Conservation (phyloP, 1,140 invertebrate genomes). For the Heliothis virescens region DNA sequence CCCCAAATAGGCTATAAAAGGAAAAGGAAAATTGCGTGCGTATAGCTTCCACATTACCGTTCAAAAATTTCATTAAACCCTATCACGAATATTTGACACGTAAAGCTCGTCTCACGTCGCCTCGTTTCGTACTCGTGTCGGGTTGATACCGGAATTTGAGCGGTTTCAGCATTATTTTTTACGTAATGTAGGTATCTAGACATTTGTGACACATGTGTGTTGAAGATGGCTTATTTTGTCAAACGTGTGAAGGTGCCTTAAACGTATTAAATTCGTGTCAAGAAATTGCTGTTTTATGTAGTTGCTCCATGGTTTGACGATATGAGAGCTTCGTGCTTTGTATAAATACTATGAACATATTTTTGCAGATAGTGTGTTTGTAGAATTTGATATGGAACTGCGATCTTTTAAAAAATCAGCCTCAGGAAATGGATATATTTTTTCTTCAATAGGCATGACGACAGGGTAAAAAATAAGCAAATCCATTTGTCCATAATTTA, state of each 20-base stretch:
- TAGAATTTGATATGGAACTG: no score
- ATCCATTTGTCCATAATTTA: no score
- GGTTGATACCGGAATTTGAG: slow-evolving; percentile 3
- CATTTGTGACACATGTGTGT: slow-evolving; percentile 30
- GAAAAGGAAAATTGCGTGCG: background rate
- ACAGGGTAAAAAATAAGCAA: no score
- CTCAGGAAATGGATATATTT: no score
- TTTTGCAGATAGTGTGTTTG: no score
- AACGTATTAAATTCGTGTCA: background rate
- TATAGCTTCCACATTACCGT: background rate
- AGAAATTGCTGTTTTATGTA: slow-evolving; percentile 32
- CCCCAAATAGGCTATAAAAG: background rate
- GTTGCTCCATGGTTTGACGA: slow-evolving; percentile 13
- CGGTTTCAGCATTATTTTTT: slow-evolving; percentile 37
- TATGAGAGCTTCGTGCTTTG: background rate
- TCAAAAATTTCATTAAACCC: slow-evolving; percentile 22
- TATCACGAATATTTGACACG: background rate
- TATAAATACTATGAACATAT: background rate
- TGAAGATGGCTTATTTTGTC: slow-evolving; percentile 16
- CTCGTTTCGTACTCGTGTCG: slow-evolving; percentile 17
- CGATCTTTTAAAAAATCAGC: no score
- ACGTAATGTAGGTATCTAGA: background rate
- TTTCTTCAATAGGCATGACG: no score
- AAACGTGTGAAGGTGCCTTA: slow-evolving; percentile 28
- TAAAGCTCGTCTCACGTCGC: slow-evolving; percentile 21